Evolutionary conservation across 2,888 invertebrate species (phyloP).

Genomic region (Amphipyra tragopoginis): DNA sequence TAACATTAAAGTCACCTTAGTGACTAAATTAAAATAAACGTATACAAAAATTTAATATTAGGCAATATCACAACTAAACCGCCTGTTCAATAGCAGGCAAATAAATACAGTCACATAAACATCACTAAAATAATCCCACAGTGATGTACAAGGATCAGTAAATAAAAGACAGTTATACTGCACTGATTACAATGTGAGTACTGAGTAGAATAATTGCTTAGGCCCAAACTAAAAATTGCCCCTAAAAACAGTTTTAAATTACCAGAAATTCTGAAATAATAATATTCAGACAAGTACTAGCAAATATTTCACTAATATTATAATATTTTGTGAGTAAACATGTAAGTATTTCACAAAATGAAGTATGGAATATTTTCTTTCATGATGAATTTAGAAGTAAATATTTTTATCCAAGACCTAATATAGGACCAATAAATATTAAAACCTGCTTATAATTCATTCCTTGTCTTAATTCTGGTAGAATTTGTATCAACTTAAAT

Average conservation of each 20-base stretch:
- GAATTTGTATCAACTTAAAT: slow-evolving; percentile 37
- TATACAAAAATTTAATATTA: slow-evolving; percentile 88
- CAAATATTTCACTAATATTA: slow-evolving; percentile 17
- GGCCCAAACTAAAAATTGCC: slow-evolving; percentile 37
- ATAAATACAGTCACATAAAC: slow-evolving; percentile 75
- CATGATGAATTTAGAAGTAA: slow-evolving; percentile 17
- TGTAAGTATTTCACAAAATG: slow-evolving; percentile 5
- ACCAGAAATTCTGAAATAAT: not conserved
- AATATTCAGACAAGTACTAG: not conserved
- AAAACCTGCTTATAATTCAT: slow-evolving; percentile 23
- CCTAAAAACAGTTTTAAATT: slow-evolving; percentile 12
- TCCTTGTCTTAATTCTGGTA: slow-evolving; percentile 13
- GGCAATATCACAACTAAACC: slow-evolving; percentile 89
- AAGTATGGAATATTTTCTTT: slow-evolving; percentile 20
- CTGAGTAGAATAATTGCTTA: slow-evolving; percentile 44
- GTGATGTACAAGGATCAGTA: slow-evolving; percentile 44
- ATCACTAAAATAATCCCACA: slow-evolving; percentile 50
- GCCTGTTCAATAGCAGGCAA: slow-evolving; percentile 76
- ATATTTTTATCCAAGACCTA: slow-evolving; percentile 17
- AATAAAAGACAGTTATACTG: slow-evolving; percentile 57
- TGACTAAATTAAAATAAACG: slow-evolving; percentile 86
- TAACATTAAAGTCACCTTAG: slow-evolving; percentile 84
- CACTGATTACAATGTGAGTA: slow-evolving; percentile 47
- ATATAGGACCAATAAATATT: slow-evolving; percentile 16
- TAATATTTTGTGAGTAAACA: slow-evolving; percentile 20